Evolutionary conservation across 2,888 invertebrate species (phyloP).

Genomic region (Agrotis clavis): DNA sequence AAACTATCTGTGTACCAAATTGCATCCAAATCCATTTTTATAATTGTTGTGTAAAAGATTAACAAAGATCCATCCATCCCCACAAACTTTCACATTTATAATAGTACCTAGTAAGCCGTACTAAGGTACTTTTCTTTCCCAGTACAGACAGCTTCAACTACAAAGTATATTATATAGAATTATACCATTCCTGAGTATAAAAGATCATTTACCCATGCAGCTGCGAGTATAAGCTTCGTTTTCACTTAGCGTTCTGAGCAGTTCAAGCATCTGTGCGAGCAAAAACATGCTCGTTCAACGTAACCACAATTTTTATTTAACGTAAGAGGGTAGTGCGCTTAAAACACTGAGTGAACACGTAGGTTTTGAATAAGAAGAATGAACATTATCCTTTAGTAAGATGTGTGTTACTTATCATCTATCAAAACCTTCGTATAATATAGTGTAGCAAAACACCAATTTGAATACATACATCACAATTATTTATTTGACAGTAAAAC

Average conservation of each 20-base stretch:
- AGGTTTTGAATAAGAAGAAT: not conserved
- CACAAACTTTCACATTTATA: too few relatives aligned
- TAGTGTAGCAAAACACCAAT: too few relatives aligned
- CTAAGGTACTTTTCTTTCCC: not conserved
- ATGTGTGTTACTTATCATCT: too few relatives aligned
- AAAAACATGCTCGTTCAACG: slow-evolving; percentile 14
- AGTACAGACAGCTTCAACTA: not conserved
- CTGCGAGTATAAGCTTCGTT: not conserved
- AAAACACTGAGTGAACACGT: not conserved
- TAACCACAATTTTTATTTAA: not conserved
- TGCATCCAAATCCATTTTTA: too few relatives aligned
- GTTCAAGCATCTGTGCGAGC: slow-evolving; percentile 8
- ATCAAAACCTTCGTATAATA: too few relatives aligned
- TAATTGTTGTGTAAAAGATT: too few relatives aligned
- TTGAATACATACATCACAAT: too few relatives aligned
- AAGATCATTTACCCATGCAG: slow-evolving; percentile 11
- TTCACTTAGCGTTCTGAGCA: slow-evolving; percentile 11
- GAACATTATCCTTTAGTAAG: too few relatives aligned
- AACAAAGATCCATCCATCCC: too few relatives aligned
- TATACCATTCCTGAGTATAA: not conserved
- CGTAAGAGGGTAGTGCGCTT: not conserved
- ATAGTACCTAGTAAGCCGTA: too few relatives aligned
- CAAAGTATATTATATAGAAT: not conserved
- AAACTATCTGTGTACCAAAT: too few relatives aligned
- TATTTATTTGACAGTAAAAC: too few relatives aligned